Percentiles rank a stretch among this genome's conserved stretches.
These are phyloP conservation scores for Molanna angustata DNA, from an alignment of 2,888 invertebrate genomes.

Conservation along the genomic window DNA sequence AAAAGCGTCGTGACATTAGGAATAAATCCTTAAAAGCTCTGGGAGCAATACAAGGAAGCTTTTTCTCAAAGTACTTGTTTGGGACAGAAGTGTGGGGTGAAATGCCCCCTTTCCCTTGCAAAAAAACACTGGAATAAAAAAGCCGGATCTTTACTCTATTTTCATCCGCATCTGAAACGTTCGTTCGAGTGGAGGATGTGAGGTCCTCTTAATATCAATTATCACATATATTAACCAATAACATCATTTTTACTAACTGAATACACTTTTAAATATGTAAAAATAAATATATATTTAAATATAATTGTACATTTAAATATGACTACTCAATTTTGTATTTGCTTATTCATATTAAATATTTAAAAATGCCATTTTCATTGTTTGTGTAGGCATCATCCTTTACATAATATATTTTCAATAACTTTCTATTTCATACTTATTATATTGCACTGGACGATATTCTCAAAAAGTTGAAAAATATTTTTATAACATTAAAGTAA, in stretches of 20 bases:
- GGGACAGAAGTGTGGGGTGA: constrained; percentile 12
- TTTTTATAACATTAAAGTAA: too few species aligned
- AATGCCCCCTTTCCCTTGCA: constrained; percentile 9
- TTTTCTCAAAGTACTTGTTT: constrained; percentile 20
- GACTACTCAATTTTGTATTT: neutral
- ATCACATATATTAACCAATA: neutral
- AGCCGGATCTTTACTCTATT: constrained; percentile 15
- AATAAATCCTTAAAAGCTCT: constrained; percentile 28
- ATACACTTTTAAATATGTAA: constrained; percentile 1
- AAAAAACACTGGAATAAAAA: constrained; percentile 20
- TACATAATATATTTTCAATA: too few species aligned
- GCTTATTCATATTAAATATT: too few species aligned
- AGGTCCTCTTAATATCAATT: neutral
- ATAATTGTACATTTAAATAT: neutral
- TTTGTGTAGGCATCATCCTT: too few species aligned
- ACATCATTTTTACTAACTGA: neutral
- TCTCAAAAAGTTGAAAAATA: too few species aligned
- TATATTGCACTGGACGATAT: too few species aligned
- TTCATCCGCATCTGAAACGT: too few species aligned
- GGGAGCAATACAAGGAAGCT: constrained; percentile 25
- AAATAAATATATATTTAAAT: constrained; percentile 1
- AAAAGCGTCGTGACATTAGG: constrained; percentile 23
- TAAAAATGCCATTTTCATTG: too few species aligned
- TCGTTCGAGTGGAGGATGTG: neutral
- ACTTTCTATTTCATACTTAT: too few species aligned